Base-by-base conservation (phyloP, 2,888 invertebrate species). In the Drosophila borborema region DNA sequence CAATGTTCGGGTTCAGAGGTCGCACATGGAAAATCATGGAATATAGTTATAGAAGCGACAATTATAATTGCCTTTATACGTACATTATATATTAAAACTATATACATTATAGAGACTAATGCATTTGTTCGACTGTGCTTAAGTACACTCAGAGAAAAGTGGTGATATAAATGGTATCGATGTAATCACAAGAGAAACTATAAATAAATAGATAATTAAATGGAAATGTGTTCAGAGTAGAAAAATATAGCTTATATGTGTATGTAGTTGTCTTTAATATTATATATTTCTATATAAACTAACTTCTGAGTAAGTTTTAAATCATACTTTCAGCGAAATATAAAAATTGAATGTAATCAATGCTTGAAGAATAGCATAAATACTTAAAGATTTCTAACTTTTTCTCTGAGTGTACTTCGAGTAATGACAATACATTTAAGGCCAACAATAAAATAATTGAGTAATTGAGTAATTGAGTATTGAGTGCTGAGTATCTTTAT, bases 11-110 rank as follows among this genome's bases (percentile, higher is more conserved):
- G 65, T 61, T 68, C 74, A 77, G 28, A 64, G 78, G 67, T 71
- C 71, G 63, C 14, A 18, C 62, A 64, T 28, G 36, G 36, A 46
- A 62, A 41, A 67, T n/a, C 67, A 67, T 55, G 45, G 31, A 64
- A 48, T 53, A 46, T 49, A 51, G 43, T 71, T 54, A 36, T 23
- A 28, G 28, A 31, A 41, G 60, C 53, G 66, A 74, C 77, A 56
- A 70, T 67, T 70, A 67, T 66, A 77, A 69, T 74, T 66, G 64
- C 43, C 59, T 59, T 54, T 46, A 46, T 64, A 36, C 43, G 45
- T 53, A 48, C 62, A 23, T 28, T 28, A 28, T 49, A 41, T 20
- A 23, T 16, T 46, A 6, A 28, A 16, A 16, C 28, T 16, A 45
- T 48, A 48, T 34, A 28, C 28, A 28, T 28, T 28, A 34, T 34